These are phyloP conservation scores for Allygus modestus DNA, from an alignment of 2,888 invertebrate species.

Conservation along the genomic window DNA sequence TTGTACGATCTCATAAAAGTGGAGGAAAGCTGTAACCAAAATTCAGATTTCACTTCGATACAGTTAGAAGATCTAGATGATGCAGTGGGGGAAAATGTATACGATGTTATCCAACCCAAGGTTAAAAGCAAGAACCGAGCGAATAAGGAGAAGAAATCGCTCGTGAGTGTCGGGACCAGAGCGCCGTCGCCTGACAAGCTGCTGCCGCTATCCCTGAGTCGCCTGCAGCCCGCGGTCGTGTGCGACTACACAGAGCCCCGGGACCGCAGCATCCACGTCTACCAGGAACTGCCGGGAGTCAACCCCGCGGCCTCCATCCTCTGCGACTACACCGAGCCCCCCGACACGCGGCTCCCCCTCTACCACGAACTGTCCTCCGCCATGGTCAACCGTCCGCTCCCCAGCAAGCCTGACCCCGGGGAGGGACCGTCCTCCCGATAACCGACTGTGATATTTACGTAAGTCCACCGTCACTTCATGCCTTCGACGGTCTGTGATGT, in stretches of 20 bases:
- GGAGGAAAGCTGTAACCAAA: slow-evolving; percentile 81
- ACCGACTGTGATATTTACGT: slow-evolving; percentile 60
- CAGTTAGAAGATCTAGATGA: slow-evolving; percentile 72
- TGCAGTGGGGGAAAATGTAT: slow-evolving; percentile 77
- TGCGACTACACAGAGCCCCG: slow-evolving; percentile 76
- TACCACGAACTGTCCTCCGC: slow-evolving; percentile 77
- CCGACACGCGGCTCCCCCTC: slow-evolving; percentile 77
- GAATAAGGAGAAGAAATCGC: slow-evolving; percentile 64
- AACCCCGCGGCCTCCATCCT: slow-evolving; percentile 71
- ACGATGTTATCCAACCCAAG: slow-evolving; percentile 78
- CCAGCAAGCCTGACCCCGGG: slow-evolving; percentile 78
- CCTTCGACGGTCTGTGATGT: slow-evolving; percentile 50
- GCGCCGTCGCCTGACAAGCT: slow-evolving; percentile 80
- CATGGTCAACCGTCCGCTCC: slow-evolving; percentile 84
- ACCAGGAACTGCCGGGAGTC: slow-evolving; percentile 78
- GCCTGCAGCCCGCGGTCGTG: slow-evolving; percentile 72
- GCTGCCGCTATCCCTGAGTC: slow-evolving; percentile 76
- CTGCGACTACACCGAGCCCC: slow-evolving; percentile 78
- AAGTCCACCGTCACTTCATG: slow-evolving; percentile 51
- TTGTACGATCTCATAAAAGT: slow-evolving; percentile 86
- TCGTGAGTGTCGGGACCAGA: slow-evolving; percentile 76
- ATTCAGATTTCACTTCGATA: slow-evolving; percentile 72
- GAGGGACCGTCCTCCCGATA: slow-evolving; percentile 61
- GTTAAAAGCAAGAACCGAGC: slow-evolving; percentile 59
- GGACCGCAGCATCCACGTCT: slow-evolving; percentile 77